These are phyloP conservation scores for Danaus melanippus DNA, from an alignment of 1,140 invertebrate genomes.

Conservation along the genomic window DNA sequence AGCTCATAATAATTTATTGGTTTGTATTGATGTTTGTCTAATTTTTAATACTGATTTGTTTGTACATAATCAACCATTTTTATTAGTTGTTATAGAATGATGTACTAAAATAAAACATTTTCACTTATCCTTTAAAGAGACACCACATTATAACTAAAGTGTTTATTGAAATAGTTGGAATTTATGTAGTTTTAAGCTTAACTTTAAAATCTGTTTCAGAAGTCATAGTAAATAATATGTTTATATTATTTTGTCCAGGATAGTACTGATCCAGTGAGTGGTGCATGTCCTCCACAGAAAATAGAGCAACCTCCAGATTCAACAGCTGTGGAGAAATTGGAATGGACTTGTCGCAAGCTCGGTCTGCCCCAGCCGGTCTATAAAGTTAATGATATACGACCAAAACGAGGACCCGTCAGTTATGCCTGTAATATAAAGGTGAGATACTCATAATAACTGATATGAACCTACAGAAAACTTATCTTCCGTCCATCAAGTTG, in stretches of 20 bases:
- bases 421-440: conserved; percentile 59
- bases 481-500: too few species aligned
- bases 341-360: conserved; percentile 60
- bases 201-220: too few species aligned
- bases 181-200: too few species aligned
- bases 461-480: too few species aligned
- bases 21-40: conserved; percentile 16
- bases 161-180: too few species aligned
- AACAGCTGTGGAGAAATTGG: conserved; percentile 47
- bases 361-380: conserved; percentile 54
- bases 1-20: conserved; percentile 45
- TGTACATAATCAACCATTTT: too few species aligned
- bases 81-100: too few species aligned
- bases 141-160: too few species aligned
- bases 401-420: conserved; percentile 39
- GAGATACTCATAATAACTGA: conserved; percentile 7
- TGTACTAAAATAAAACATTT: too few species aligned
- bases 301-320: conserved; percentile 56
- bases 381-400: conserved; percentile 40
- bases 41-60: too few species aligned
- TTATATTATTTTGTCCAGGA: conserved; percentile 30
- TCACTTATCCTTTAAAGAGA: too few species aligned
- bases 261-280: conserved; percentile 37
- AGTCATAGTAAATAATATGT: too few species aligned
- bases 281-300: conserved; percentile 34